Evolutionary conservation across 2,113 vertebrate genomes (phyloP).

Genomic region (Blennius ocellaris): DNA sequence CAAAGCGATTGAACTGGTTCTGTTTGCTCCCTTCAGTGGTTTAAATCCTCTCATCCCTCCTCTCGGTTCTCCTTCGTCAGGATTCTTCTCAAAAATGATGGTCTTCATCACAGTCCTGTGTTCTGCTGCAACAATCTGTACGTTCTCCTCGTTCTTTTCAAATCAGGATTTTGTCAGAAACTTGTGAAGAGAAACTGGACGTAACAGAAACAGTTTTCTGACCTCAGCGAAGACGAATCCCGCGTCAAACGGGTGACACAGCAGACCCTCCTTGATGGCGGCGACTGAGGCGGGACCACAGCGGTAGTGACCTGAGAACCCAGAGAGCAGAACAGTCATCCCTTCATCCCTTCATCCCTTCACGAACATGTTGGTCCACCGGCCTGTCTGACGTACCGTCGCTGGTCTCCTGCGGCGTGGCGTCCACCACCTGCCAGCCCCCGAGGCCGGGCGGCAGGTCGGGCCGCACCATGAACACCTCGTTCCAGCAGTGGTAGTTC

Average conservation of each 20-base stretch:
- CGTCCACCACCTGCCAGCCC: slow-evolving; percentile 94
- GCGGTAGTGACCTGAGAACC: slow-evolving; percentile 86
- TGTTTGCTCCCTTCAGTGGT: too few relatives aligned
- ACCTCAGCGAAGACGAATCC: slow-evolving; percentile 93
- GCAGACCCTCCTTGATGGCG: slow-evolving; percentile 86
- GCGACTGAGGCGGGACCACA: slow-evolving; percentile 90
- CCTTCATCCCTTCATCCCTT: too few relatives aligned
- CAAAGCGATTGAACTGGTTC: too few relatives aligned
- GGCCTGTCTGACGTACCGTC: slow-evolving; percentile 84
- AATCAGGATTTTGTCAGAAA: too few relatives aligned
- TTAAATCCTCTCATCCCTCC: too few relatives aligned
- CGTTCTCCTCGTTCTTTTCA: too few relatives aligned
- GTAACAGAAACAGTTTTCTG: rapidly evolving
- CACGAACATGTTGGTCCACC: not conserved
- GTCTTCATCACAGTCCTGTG: too few relatives aligned
- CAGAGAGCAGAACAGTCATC: not conserved
- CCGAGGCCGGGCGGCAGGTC: slow-evolving; percentile 86
- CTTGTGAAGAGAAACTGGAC: too few relatives aligned
- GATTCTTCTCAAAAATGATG: too few relatives aligned
- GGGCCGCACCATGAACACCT: slow-evolving; percentile 86
- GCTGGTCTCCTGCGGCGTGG: slow-evolving; percentile 96
- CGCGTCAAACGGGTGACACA: slow-evolving; percentile 88
- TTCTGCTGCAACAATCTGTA: too few relatives aligned
- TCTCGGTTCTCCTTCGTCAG: too few relatives aligned
- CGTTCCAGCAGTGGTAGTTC: slow-evolving; percentile 98